A percentile compares a stretch with the other conserved stretches of the same genome.
Conservation (phyloP, 2,888 invertebrate species). For the Miltochrista miniata region DNA sequence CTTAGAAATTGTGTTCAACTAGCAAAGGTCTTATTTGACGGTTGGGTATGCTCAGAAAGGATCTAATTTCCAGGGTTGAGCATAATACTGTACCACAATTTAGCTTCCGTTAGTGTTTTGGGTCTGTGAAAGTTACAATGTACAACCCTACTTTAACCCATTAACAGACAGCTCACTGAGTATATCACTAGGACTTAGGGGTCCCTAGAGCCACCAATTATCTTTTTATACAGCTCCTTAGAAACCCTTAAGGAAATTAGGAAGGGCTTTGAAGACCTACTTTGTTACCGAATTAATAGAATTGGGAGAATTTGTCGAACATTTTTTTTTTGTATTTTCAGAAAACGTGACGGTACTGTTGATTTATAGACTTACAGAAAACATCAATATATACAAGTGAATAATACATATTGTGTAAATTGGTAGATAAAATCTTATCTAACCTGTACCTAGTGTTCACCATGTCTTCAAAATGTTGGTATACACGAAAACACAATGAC, state of each 20-base stretch:
- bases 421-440: no score
- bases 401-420: no score
- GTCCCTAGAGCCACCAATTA: conserved; percentile 11
- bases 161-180: conserved; percentile 12
- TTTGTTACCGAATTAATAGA: background rate
- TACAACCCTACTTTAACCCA: conserved; percentile 13
- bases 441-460: no score
- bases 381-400: no score
- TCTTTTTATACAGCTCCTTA: conserved; percentile 18
- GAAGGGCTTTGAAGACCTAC: conserved; percentile 11
- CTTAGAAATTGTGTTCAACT: conserved; percentile 18
- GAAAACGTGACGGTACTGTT: no score
- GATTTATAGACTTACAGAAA: no score
- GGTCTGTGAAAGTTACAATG: background rate
- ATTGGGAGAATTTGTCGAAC: background rate
- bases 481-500: no score
- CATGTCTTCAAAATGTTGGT: no score
- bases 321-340: no score
- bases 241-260: conserved; percentile 17
- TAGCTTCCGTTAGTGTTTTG: background rate
- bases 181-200: conserved; percentile 24
- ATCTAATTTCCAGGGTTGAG: conserved; percentile 15
- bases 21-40: conserved; percentile 2
- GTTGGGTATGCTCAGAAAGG: conserved; percentile 7
- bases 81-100: conserved; percentile 1